Conservation (phyloP, 2,888 invertebrate species). For the Tinea semifulvella region DNA sequence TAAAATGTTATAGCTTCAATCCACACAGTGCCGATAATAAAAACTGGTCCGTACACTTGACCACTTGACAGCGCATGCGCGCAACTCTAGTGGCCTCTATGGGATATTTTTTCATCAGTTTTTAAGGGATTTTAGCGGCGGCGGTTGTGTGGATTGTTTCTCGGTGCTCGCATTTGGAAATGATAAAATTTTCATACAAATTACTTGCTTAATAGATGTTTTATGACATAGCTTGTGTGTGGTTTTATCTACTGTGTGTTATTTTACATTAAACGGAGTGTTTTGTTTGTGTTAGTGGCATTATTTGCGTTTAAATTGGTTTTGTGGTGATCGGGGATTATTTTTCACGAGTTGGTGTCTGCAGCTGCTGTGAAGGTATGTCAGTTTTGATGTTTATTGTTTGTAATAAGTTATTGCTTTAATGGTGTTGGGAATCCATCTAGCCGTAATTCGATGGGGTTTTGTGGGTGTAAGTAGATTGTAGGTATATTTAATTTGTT, state of each 20-base stretch:
- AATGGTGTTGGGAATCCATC: neutral
- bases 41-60: too few relatives aligned
- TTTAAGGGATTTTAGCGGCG: conserved; percentile 46
- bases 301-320: conserved; percentile 7
- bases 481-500: neutral
- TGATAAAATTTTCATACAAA: conserved; percentile 43
- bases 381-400: neutral
- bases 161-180: conserved; percentile 37
- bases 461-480: conserved; percentile 2
- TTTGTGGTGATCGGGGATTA: conserved; percentile 2
- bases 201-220: conserved; percentile 39
- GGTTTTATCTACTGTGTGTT: neutral
- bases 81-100: conserved; percentile 29
- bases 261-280: neutral
- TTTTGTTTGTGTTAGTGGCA: conserved; percentile 1
- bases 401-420: neutral
- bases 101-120: conserved; percentile 35
- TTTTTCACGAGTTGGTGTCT: neutral
- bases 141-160: conserved; percentile 39
- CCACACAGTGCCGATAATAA: too few relatives aligned
- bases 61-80: conserved; percentile 45
- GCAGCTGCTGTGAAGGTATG: conserved; percentile 7
- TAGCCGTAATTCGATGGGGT: conserved; percentile 2
- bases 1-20: too few relatives aligned
- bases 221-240: conserved; percentile 38